Percentiles rank a stretch among this genome's conserved stretches.
Conservation (phyloP, 2,113 vertebrate species). For the Toxotes chatareus region DNA sequence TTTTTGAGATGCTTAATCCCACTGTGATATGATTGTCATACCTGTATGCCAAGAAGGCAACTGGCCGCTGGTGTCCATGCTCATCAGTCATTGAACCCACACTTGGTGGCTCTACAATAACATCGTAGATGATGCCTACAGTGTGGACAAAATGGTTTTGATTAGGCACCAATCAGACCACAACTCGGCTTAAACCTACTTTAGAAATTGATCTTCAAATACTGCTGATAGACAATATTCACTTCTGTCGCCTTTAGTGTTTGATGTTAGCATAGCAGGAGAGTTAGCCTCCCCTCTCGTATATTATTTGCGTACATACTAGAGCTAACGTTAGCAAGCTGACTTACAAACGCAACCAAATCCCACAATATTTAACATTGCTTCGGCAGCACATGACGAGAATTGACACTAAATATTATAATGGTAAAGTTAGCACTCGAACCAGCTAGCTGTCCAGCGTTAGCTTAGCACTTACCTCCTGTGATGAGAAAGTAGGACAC, state of each 20-base stretch:
- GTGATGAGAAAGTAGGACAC: slow-evolving; percentile 99
- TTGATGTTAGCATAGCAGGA: background rate
- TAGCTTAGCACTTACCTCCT: slow-evolving; percentile 88
- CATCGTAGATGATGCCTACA: slow-evolving; percentile 97
- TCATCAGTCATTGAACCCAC: slow-evolving; percentile 99
- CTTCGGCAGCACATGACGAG: no score
- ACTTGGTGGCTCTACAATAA: slow-evolving; percentile 98
- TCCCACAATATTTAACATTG: background rate
- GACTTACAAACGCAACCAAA: background rate
- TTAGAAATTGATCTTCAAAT: background rate
- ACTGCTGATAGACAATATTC: background rate
- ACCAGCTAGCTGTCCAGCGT: background rate
- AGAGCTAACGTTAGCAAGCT: no score
- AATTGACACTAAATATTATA: no score
- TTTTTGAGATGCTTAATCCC: background rate
- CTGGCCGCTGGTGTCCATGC: slow-evolving; percentile 96
- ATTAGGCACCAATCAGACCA: background rate
- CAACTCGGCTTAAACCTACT: background rate
- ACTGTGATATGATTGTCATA: slow-evolving; percentile 42
- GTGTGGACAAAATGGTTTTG: slow-evolving; percentile 2
- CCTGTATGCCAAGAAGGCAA: slow-evolving; percentile 98
- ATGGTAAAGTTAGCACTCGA: no score
- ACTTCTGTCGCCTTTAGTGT: background rate
- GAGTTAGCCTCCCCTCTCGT: background rate
- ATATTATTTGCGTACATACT: background rate